Evolutionary conservation across 2,888 invertebrate species (phyloP).

Genomic region (Oscheius myriophilus): DNA sequence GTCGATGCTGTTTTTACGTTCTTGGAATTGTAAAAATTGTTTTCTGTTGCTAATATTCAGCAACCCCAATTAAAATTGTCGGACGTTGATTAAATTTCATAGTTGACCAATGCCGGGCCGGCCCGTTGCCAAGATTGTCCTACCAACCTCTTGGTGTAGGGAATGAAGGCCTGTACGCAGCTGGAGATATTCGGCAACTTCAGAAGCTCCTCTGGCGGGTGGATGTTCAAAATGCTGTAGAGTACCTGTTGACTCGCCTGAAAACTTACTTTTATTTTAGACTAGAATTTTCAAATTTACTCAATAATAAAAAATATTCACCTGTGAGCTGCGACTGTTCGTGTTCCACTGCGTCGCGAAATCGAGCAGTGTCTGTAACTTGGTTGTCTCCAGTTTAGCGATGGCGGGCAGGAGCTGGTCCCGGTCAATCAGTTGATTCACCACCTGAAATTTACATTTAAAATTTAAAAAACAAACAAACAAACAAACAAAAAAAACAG

Average conservation of each 20-base stretch:
- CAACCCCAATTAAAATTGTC: no score
- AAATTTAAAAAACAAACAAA: not conserved
- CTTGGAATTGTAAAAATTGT: no score
- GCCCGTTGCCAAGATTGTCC: no score
- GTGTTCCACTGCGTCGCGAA: conserved; percentile 68
- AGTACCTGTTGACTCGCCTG: conserved; percentile 60
- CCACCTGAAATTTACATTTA: conserved; percentile 40
- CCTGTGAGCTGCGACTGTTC: conserved; percentile 59
- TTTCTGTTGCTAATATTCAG: no score
- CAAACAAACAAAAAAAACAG: conserved; percentile 15
- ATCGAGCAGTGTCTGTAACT: conserved; percentile 58
- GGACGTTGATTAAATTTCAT: no score
- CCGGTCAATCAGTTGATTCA: conserved; percentile 51
- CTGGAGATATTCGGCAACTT: conserved; percentile 52
- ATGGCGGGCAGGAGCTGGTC: conserved; percentile 40
- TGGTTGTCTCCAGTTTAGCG: conserved; percentile 40
- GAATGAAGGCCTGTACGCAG: conserved; percentile 62
- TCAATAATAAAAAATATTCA: conserved; percentile 19
- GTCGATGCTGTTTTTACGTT: no score
- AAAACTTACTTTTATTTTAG: no score
- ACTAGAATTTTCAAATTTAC: not conserved
- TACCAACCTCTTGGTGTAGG: conserved; percentile 62
- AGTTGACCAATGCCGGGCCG: no score
- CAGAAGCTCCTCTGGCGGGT: conserved; percentile 55
- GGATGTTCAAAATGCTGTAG: conserved; percentile 51